Percentiles rank a stretch among this genome's conserved stretches.
Conservation (phyloP, 1,140 invertebrate genomes). For the Saxidomus purpurata region DNA sequence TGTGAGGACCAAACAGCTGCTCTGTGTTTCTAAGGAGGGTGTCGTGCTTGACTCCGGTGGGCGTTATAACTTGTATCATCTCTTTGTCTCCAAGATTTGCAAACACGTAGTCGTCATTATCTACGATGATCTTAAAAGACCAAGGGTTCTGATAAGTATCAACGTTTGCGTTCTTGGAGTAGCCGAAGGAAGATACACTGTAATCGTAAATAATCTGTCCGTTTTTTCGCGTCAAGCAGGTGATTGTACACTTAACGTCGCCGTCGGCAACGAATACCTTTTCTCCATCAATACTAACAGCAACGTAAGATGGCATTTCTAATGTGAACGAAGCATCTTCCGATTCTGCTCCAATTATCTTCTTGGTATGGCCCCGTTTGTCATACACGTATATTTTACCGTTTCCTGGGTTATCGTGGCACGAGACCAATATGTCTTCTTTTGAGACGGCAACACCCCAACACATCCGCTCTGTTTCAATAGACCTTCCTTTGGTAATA, state of each 20-base stretch:
- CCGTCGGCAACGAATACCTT: constrained; percentile 58
- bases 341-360: constrained; percentile 48
- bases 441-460: constrained; percentile 45
- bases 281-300: constrained; percentile 36
- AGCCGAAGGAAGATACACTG: constrained; percentile 35
- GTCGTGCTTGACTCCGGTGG: constrained; percentile 27
- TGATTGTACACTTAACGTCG: constrained; percentile 46
- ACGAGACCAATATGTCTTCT: constrained; percentile 41
- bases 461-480: constrained; percentile 61
- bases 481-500: constrained; percentile 29
- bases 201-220: constrained; percentile 61
- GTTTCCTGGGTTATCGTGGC: constrained; percentile 58
- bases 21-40: constrained; percentile 49
- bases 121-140: constrained; percentile 60
- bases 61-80: constrained; percentile 59
- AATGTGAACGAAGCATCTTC: constrained; percentile 18
- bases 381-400: constrained; percentile 58
- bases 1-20: constrained; percentile 58
- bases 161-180: constrained; percentile 15
- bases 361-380: constrained; percentile 55
- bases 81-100: constrained; percentile 62
- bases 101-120: constrained; percentile 55
- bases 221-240: constrained; percentile 47
- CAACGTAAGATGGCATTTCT: constrained; percentile 55
- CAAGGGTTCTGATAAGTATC: constrained; percentile 44